Conservation (phyloP, 2,113 vertebrate genomes). For the Hemiprocne comata region DNA sequence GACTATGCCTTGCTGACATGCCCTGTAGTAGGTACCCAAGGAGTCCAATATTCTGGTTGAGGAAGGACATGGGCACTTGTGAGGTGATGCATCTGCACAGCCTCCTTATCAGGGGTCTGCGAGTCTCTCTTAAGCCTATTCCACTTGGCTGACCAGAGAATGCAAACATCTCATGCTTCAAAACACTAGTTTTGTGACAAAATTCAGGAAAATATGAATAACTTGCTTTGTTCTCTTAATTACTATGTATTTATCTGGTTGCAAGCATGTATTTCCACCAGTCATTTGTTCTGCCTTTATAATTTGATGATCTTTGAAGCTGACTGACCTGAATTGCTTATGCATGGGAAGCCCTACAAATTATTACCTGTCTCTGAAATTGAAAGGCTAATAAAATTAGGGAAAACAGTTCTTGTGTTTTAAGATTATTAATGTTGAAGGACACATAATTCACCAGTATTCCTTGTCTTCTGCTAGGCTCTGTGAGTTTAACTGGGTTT, state of each 20-base stretch:
- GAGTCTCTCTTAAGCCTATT: background rate
- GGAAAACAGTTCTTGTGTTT: background rate
- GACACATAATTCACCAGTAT: background rate
- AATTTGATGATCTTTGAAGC: background rate
- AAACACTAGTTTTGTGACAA: background rate
- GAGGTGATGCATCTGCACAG: background rate
- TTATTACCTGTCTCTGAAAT: background rate
- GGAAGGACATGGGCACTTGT: background rate
- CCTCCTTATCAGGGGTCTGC: background rate
- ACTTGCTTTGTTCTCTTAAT: background rate
- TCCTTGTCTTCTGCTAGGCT: background rate
- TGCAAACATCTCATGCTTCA: background rate
- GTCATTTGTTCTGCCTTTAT: background rate
- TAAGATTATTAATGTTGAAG: background rate
- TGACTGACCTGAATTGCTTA: background rate
- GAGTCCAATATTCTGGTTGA: background rate
- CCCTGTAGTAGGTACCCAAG: background rate
- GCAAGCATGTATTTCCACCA: background rate
- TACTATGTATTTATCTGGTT: background rate
- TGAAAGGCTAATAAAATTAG: background rate
- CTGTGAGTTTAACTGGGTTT: background rate
- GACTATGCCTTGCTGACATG: background rate
- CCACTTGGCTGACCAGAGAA: background rate
- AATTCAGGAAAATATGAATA: background rate
- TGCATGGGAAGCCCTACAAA: background rate